These are phyloP conservation scores for Rhinichthys osculus DNA, from an alignment of 2,797 vertebrate species.

Conservation along the genomic window DNA sequence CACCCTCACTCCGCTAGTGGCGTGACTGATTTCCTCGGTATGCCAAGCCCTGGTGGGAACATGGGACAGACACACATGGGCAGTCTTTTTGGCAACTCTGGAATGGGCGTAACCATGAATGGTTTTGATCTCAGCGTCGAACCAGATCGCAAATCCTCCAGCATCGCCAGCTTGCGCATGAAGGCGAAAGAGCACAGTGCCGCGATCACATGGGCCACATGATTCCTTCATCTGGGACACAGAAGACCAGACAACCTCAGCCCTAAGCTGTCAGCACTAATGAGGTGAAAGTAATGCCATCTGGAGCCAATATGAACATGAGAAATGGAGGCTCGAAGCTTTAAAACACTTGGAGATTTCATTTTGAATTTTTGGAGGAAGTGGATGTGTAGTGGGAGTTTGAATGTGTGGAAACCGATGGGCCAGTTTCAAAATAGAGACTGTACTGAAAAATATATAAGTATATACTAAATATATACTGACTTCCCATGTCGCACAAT, in stretches of 20 bases:
- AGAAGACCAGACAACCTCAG: constrained; percentile 36
- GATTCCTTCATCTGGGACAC: constrained; percentile 71
- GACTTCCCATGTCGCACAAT: background rate
- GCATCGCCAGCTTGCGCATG: constrained; percentile 96
- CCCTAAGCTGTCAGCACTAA: constrained; percentile 72
- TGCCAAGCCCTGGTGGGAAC: constrained; percentile 85
- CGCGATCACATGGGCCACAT: constrained; percentile 99
- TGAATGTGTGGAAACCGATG: constrained; percentile 1
- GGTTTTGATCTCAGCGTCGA: constrained; percentile 94
- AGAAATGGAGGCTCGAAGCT: constrained; percentile 13
- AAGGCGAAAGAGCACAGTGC: constrained; percentile 99
- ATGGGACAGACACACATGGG: constrained; percentile 97
- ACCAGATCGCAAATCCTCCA: constrained; percentile 97
- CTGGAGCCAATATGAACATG: constrained; percentile 65
- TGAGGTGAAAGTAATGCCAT: constrained; percentile 76
- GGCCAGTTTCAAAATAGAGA: background rate
- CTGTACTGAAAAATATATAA: background rate
- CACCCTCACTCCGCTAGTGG: constrained; percentile 90
- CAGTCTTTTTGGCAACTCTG: constrained; percentile 87
- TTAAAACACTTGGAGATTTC: constrained; percentile 9
- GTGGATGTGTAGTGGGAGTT: background rate
- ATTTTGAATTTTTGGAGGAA: constrained; percentile 42
- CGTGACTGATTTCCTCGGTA: constrained; percentile 91
- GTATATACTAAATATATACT: background rate
- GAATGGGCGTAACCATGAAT: constrained; percentile 88